Base-by-base conservation (phyloP, 2,113 vertebrate species). In the Oenanthe melanoleuca region DNA sequence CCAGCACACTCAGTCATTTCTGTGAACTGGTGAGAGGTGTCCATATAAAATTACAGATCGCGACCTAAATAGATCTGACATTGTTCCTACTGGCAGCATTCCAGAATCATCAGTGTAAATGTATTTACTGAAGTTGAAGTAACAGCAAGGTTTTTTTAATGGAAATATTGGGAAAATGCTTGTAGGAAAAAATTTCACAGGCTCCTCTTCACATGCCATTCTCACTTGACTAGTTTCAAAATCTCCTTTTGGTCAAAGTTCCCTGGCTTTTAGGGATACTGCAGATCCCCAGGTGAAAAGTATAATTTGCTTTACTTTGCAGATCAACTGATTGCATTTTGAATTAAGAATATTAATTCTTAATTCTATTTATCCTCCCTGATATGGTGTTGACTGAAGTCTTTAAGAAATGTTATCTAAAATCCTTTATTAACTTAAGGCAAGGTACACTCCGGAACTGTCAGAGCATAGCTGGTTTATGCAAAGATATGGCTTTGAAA, bases 371-470 rank as follows among this genome's bases (percentile, higher is more conserved):
- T 92, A 64, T 86, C 90, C 52, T 91, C 77, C 66, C 69, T 44
- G 71, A 83, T 80, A 82, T 0, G 2, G 16, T 88, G 63, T 96
- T 96, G 93, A 93, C 91, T 84, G 38, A 94, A 90, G 91, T 92
- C 53, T 95, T 94, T 93, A 90, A 88, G 94, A 65, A 95, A 78
- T 64, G 64, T 96, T 97, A 97, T 97, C 96, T 94, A 50, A 80
- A 86, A 74, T 42, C 38, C 45, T 87, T 81, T 94, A 59, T 97
- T 97, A 96, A 81, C 74, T 94, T 86, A 92, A 96, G 72, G 73
- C 64, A 89, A 87, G 91, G 61, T 95, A 94, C 92, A 86, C 97
- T 95, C 94, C 50, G 92, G 49, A 88, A 80, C 89, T 94, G 87
- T 55, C 71, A 79, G 72, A 80, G 55, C 69, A 56, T 28, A 57